A percentile compares a stretch with the other conserved stretches of the same genome.
Conservation (phyloP, 2,797 vertebrate species). For the Tapirus indicus region DNA sequence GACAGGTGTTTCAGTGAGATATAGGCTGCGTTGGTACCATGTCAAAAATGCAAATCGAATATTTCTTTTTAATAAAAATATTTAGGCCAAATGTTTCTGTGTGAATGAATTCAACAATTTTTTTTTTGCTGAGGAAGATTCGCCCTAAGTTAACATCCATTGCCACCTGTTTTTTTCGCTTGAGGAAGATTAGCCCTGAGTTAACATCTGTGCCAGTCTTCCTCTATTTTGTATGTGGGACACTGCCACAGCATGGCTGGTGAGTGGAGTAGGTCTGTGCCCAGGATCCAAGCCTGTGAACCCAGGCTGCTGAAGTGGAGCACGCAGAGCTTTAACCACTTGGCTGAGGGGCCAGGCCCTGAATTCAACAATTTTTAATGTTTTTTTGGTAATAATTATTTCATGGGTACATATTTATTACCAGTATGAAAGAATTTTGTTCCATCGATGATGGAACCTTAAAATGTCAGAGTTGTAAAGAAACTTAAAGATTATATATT, state of each 20-base stretch:
- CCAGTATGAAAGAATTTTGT: slow-evolving; percentile 20
- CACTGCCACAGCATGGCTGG: too few species aligned
- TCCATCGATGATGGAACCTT: not conserved
- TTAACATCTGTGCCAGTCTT: too few species aligned
- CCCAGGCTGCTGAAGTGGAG: too few species aligned
- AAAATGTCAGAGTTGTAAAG: slow-evolving; percentile 11
- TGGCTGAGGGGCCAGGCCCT: too few species aligned
- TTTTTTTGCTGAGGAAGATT: too few species aligned
- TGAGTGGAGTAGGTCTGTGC: too few species aligned
- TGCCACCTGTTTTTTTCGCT: too few species aligned
- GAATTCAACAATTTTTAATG: slow-evolving; percentile 20
- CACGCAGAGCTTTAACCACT: too few species aligned
- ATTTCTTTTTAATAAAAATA: slow-evolving; percentile 2
- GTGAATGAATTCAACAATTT: not conserved
- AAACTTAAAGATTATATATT: slow-evolving; percentile 8
- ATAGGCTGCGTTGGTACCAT: not conserved
- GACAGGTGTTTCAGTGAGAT: not conserved
- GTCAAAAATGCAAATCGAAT: not conserved
- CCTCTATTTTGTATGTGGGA: too few species aligned
- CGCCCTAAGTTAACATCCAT: too few species aligned
- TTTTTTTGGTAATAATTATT: slow-evolving; percentile 16
- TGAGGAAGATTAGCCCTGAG: too few species aligned
- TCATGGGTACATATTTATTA: not conserved
- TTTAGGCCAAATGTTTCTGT: not conserved
- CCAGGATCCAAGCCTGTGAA: too few species aligned